Evolutionary conservation across 1,140 invertebrate genomes (phyloP).

Genomic region (Venustaconcha ellipsiformis): DNA sequence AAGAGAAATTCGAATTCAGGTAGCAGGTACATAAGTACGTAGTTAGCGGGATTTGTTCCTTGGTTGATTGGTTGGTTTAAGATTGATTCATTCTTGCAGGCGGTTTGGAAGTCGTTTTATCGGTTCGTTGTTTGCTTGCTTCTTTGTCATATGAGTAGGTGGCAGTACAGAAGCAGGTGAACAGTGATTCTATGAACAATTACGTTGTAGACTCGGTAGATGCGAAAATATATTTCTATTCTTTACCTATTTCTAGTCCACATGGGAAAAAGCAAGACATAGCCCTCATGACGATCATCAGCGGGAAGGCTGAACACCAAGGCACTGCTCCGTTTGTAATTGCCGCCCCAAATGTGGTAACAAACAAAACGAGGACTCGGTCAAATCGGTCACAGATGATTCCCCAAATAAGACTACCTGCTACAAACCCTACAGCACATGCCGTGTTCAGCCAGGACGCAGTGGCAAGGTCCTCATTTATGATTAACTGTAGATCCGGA

Average conservation of each 20-base stretch:
- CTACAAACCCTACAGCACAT: constrained; percentile 2
- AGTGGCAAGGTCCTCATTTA: constrained; percentile 6
- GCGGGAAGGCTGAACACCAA: constrained; percentile 9
- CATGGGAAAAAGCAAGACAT: constrained; percentile 5
- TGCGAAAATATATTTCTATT: no score
- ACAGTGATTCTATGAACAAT: no score
- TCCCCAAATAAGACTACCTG: constrained; percentile 12
- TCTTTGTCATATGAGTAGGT: no score
- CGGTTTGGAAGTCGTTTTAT: no score
- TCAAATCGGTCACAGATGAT: constrained; percentile 13
- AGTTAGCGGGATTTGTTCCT: no score
- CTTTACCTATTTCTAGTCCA: constrained; percentile 13
- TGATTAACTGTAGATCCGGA: constrained; percentile 14
- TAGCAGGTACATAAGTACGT: no score
- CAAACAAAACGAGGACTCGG: background rate
- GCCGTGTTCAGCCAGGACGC: constrained; percentile 20
- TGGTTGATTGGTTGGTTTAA: no score
- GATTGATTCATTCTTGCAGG: no score
- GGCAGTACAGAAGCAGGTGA: no score
- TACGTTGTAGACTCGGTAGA: no score
- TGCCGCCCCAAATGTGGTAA: background rate
- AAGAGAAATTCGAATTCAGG: no score
- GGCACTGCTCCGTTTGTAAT: constrained; percentile 4
- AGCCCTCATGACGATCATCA: constrained; percentile 21
- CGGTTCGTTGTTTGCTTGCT: no score